phyloP scores from a whole-genome alignment of 1,140 invertebrate genomes.

The Caenorhabditis elegans region DNA sequence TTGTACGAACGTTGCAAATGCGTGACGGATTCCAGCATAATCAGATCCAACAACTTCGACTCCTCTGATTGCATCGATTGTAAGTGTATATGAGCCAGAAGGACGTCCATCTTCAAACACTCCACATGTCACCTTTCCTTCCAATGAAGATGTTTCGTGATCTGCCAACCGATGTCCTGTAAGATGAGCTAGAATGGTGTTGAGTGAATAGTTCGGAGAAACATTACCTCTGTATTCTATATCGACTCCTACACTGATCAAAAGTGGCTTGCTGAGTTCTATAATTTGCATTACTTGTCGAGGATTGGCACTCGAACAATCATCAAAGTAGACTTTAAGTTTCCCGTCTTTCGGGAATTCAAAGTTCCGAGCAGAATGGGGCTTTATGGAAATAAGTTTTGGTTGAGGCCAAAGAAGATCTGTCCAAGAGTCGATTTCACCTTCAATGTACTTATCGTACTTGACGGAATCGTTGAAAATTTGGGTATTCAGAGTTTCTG shows the following conservation, averaged over 20 bases:
- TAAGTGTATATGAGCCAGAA: conserved; percentile 45
- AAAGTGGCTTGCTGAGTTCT: conserved; percentile 41
- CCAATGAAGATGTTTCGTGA: conserved; percentile 12
- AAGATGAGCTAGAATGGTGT: conserved; percentile 34
- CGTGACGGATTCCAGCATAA: conserved; percentile 52
- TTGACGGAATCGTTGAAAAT: conserved; percentile 34
- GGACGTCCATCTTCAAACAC: conserved; percentile 48
- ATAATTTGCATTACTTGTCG: conserved; percentile 50
- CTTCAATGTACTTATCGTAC: conserved; percentile 26
- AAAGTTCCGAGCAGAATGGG: neutral
- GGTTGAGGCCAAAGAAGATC: conserved; percentile 54
- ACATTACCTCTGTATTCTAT: conserved; percentile 53
- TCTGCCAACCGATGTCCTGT: conserved; percentile 40
- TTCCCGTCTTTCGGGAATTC: conserved; percentile 38
- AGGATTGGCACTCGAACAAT: conserved; percentile 42
- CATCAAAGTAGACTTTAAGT: conserved; percentile 53
- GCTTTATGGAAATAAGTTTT: conserved; percentile 17
- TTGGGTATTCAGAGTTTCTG: conserved; percentile 15
- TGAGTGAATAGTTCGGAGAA: neutral
- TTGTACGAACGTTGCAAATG: conserved; percentile 52
- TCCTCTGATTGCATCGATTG: conserved; percentile 37
- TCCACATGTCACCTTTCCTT: conserved; percentile 43
- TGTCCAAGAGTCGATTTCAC: conserved; percentile 44
- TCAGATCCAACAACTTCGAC: conserved; percentile 46
- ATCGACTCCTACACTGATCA: conserved; percentile 39